Percentiles rank a stretch among this genome's conserved stretches.
Conservation (phyloP, 1,140 invertebrate genomes). For the Trachymyrmex septentrionalis region DNA sequence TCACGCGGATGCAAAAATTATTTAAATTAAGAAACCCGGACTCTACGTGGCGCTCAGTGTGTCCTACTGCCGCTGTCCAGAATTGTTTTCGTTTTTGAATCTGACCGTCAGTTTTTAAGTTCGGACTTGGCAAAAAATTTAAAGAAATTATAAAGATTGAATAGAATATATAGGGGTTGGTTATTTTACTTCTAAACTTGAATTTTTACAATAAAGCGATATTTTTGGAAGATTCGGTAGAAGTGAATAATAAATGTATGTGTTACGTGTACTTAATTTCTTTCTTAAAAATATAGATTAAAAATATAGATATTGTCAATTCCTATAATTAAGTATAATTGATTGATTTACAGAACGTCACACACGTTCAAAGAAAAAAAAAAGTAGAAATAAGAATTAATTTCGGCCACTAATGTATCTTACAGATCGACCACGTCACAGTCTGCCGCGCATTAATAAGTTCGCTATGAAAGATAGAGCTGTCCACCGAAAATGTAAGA, state of each 20-base stretch:
- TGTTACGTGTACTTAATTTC: background rate
- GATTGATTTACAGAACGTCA: background rate
- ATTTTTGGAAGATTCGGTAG: background rate
- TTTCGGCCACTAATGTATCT: slow-evolving; percentile 40
- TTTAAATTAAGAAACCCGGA: no score
- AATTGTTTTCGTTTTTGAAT: no score
- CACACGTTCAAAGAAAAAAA: background rate
- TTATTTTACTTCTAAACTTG: background rate
- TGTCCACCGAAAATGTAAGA: slow-evolving; percentile 40
- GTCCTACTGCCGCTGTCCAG: no score
- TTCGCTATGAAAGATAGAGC: slow-evolving; percentile 21
- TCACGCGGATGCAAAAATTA: no score
- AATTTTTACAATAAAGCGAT: background rate
- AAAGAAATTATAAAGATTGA: no score
- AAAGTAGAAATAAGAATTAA: background rate
- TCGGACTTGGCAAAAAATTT: no score
- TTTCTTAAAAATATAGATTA: background rate
- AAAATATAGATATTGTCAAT: no score
- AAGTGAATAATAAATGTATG: no score
- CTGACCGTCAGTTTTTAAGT: no score
- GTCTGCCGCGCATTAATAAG: slow-evolving; percentile 38
- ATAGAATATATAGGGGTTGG: no score
- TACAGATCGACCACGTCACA: background rate
- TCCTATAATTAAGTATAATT: background rate
- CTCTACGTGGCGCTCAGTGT: no score